These are phyloP conservation scores for Sebastes vulpes DNA, from an alignment of 2,797 vertebrate genomes.

Conservation along the genomic window DNA sequence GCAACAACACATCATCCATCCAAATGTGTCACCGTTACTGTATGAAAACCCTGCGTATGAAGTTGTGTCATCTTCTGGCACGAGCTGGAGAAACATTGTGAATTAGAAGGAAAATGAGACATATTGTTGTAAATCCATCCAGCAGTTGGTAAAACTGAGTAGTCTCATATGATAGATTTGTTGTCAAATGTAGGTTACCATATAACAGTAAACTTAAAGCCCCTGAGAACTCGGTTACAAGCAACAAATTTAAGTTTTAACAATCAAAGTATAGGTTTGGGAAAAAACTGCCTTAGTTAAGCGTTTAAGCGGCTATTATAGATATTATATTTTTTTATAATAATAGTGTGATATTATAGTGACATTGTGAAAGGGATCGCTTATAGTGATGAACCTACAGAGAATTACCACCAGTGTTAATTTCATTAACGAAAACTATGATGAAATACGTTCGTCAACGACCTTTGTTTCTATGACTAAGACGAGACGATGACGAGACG, in stretches of 20 bases:
- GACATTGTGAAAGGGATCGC: not conserved
- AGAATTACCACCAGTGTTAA: no score
- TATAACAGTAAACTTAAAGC: not conserved
- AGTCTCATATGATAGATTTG: not conserved
- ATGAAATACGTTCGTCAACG: no score
- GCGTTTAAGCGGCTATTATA: not conserved
- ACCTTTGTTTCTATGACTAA: no score
- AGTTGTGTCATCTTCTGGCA: not conserved
- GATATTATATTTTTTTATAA: not conserved
- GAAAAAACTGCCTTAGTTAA: not conserved
- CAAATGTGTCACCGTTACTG: not conserved
- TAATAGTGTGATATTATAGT: not conserved
- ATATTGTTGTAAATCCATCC: not conserved
- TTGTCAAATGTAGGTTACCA: not conserved
- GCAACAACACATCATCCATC: not conserved
- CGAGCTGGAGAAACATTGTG: not conserved
- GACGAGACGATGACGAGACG: fast-evolving
- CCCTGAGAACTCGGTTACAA: not conserved
- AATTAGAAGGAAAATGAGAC: not conserved
- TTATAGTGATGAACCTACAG: no score
- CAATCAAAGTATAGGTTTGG: not conserved
- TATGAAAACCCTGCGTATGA: not conserved
- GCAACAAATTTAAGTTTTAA: not conserved
- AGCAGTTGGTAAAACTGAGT: not conserved
- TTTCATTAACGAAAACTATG: no score